These are phyloP conservation scores for Clarias magur DNA, from an alignment of 2,113 vertebrate genomes.

Conservation along the genomic window DNA sequence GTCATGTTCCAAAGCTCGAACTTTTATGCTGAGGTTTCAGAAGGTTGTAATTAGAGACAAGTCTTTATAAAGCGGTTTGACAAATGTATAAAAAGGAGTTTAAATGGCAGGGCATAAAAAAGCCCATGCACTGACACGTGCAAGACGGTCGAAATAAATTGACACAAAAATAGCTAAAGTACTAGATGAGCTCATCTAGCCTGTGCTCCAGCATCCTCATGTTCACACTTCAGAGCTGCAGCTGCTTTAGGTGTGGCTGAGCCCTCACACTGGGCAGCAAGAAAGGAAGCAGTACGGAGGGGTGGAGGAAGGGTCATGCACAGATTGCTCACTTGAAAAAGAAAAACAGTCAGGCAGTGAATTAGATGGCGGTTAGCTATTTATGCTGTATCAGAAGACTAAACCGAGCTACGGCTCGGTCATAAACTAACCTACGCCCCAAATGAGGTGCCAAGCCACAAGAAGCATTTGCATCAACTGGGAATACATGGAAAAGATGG, in stretches of 20 bases:
- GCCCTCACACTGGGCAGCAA: constrained; percentile 57
- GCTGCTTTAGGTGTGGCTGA: constrained; percentile 55
- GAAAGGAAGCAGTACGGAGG: constrained; percentile 31
- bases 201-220: constrained; percentile 69
- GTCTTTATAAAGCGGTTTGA: constrained; percentile 73
- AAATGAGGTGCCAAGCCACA: constrained; percentile 99
- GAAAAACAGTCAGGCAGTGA: constrained; percentile 69
- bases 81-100: constrained; percentile 67
- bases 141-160: constrained; percentile 61
- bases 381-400: constrained; percentile 95
- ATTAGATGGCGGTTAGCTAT: constrained; percentile 91
- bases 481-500: constrained; percentile 94
- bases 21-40: constrained; percentile 62
- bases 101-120: constrained; percentile 65
- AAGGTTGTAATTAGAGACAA: constrained; percentile 70
- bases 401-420: constrained; percentile 88
- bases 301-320: constrained; percentile 44
- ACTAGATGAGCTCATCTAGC: constrained; percentile 59
- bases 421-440: constrained; percentile 97
- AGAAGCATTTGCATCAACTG: constrained; percentile 99
- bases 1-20: constrained; percentile 64
- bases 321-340: constrained; percentile 54
- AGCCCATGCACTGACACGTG: constrained; percentile 60
- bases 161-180: constrained; percentile 46
- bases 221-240: constrained; percentile 57